phyloP scores from a whole-genome alignment of 2,113 vertebrate species.

The Dasypus novemcinctus region DNA sequence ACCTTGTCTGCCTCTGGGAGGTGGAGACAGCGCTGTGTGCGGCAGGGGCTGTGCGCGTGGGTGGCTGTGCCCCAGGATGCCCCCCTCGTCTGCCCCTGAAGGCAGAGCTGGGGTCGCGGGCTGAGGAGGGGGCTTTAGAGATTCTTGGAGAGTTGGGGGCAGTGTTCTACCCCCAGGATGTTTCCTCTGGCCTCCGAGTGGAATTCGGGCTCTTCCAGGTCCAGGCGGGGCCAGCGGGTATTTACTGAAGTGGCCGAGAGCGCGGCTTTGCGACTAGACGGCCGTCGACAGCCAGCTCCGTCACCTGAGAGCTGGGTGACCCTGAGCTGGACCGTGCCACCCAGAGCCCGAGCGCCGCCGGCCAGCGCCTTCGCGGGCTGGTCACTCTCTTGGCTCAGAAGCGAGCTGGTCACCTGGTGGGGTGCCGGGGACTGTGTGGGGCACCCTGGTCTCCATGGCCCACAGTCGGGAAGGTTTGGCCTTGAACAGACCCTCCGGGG shows the following conservation, averaged over 20 bases:
- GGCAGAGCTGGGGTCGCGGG: fast-evolving
- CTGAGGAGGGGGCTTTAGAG: background rate
- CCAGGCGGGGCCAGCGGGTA: background rate
- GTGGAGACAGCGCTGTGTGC: too few relatives aligned
- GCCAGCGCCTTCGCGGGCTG: background rate
- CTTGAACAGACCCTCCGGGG: too few relatives aligned
- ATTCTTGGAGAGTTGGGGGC: too few relatives aligned
- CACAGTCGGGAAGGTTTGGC: too few relatives aligned
- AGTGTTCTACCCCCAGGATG: fast-evolving
- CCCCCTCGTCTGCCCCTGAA: fast-evolving
- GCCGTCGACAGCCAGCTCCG: background rate
- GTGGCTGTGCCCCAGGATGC: background rate
- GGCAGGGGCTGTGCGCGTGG: too few relatives aligned
- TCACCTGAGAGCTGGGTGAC: background rate
- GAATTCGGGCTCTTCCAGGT: background rate
- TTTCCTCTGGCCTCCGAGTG: background rate
- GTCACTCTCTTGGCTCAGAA: background rate
- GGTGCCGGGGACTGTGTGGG: background rate
- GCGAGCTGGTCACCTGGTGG: background rate
- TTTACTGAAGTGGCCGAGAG: background rate
- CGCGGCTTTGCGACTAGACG: background rate
- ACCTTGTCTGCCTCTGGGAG: background rate
- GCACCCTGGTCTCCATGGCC: background rate
- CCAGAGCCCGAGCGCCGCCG: too few relatives aligned
- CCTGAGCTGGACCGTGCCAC: background rate